Evolutionary conservation across 2,797 vertebrate species (phyloP).

Genomic region (Tarsius wallacei): DNA sequence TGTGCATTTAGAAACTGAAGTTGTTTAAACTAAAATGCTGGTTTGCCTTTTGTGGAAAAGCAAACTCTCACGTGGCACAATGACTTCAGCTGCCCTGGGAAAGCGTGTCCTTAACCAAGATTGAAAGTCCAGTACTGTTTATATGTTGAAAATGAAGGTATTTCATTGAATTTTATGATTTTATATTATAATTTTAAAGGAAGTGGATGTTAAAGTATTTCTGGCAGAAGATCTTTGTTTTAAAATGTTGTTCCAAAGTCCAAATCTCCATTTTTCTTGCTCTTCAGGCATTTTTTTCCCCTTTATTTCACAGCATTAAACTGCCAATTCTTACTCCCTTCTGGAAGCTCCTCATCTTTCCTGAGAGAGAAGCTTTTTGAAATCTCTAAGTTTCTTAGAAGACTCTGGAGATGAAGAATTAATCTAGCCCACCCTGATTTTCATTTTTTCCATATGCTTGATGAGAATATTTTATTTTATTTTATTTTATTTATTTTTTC

Average conservation of each 20-base stretch:
- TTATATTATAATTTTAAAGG: slow-evolving; percentile 73
- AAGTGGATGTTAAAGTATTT: slow-evolving; percentile 7
- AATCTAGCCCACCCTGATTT: slow-evolving; percentile 26
- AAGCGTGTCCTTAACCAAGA: slow-evolving; percentile 46
- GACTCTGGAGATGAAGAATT: slow-evolving; percentile 14
- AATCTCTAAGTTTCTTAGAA: slow-evolving; percentile 58
- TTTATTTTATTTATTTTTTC: no score
- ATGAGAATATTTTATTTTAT: no score
- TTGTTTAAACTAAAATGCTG: slow-evolving; percentile 65
- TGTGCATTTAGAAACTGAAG: slow-evolving; percentile 70
- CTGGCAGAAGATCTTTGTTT: slow-evolving; percentile 77
- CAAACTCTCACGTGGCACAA: slow-evolving; percentile 63
- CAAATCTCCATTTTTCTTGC: slow-evolving; percentile 66
- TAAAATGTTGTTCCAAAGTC: slow-evolving; percentile 40
- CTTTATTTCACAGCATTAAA: slow-evolving; percentile 29
- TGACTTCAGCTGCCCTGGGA: slow-evolving; percentile 39
- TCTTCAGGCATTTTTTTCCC: slow-evolving; percentile 60
- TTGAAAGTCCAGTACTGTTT: slow-evolving; percentile 77
- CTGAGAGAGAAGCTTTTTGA: neutral
- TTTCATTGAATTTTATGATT: slow-evolving; percentile 76
- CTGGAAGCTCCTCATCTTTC: slow-evolving; percentile 63
- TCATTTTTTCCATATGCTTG: neutral
- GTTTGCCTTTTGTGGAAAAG: slow-evolving; percentile 81
- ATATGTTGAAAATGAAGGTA: slow-evolving; percentile 73
- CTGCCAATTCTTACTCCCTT: slow-evolving; percentile 50